These are phyloP conservation scores for Poicephalus meyeri DNA, from an alignment of 2,113 vertebrate genomes.

Conservation along the genomic window DNA sequence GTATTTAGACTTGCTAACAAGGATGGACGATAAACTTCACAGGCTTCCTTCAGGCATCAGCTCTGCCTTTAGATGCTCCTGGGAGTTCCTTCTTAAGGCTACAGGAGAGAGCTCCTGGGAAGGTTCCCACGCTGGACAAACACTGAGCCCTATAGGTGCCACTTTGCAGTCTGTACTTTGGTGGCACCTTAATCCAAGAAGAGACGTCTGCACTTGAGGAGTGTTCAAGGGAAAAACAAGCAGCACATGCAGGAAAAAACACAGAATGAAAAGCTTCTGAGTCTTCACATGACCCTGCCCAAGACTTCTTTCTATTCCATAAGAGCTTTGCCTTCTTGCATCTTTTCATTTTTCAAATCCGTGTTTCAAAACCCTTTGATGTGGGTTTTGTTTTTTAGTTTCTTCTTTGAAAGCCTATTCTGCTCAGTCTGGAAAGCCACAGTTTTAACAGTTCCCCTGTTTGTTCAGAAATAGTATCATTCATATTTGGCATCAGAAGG, in stretches of 20 bases:
- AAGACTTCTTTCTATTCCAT: background rate
- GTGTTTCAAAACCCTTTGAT: constrained; percentile 29
- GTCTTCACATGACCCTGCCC: constrained; percentile 2
- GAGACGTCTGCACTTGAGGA: background rate
- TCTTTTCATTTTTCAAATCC: background rate
- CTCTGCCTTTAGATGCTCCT: background rate
- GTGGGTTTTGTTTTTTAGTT: background rate
- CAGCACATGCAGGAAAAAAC: background rate
- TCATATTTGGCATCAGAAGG: constrained; percentile 43
- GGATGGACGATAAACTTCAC: background rate
- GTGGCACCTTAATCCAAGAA: background rate
- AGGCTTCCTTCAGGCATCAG: background rate
- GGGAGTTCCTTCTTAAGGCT: background rate
- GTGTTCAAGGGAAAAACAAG: background rate
- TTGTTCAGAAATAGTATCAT: constrained; percentile 55
- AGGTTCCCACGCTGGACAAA: background rate
- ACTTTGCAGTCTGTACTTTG: background rate
- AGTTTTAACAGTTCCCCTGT: constrained; percentile 37
- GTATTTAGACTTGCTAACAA: constrained; percentile 1
- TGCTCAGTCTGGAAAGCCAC: constrained; percentile 50
- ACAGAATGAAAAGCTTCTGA: background rate
- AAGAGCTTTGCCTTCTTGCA: constrained; percentile 31
- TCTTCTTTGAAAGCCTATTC: constrained; percentile 57
- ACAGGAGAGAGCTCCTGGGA: background rate
- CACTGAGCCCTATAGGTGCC: background rate